Conservation (phyloP, 2,888 invertebrate genomes). For the Pomacea canaliculata region DNA sequence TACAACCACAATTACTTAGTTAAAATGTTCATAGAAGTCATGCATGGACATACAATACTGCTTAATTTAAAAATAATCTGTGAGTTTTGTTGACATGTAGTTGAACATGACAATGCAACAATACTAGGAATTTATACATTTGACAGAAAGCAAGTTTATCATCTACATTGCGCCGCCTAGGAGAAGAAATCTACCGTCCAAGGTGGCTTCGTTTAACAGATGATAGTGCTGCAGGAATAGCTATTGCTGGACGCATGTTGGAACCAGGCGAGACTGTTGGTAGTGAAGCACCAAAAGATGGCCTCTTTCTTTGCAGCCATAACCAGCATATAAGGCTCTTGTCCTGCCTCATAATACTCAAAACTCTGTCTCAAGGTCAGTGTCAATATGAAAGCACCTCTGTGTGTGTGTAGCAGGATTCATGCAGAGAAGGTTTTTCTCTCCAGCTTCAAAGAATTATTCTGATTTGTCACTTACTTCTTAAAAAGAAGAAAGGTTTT, state of each 20-base stretch:
- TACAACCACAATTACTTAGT: no score
- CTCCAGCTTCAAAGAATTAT: no score
- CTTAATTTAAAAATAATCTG: no score
- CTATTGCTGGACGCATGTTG: conserved; percentile 31
- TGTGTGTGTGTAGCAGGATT: not conserved
- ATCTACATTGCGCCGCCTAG: conserved; percentile 63
- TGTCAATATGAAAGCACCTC: not conserved
- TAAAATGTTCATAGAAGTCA: no score
- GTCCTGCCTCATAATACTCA: conserved; percentile 63
- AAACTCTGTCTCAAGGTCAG: conserved; percentile 64
- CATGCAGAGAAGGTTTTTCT: not conserved
- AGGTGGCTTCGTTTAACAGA: conserved; percentile 19
- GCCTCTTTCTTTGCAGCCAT: conserved; percentile 59
- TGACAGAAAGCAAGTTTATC: conserved; percentile 59
- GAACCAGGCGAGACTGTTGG: conserved; percentile 11
- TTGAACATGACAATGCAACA: no score
- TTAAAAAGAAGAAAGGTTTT: no score
- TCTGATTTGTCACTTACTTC: no score
- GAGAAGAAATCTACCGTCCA: conserved; percentile 65
- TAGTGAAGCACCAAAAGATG: conserved; percentile 50
- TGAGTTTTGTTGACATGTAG: no score
- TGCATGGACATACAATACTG: no score
- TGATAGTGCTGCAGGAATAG: not conserved
- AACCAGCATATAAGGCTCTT: conserved; percentile 62
- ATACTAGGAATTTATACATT: not conserved